These are phyloP conservation scores for Lagopus muta DNA, from an alignment of 2,113 vertebrate species.

Conservation along the genomic window DNA sequence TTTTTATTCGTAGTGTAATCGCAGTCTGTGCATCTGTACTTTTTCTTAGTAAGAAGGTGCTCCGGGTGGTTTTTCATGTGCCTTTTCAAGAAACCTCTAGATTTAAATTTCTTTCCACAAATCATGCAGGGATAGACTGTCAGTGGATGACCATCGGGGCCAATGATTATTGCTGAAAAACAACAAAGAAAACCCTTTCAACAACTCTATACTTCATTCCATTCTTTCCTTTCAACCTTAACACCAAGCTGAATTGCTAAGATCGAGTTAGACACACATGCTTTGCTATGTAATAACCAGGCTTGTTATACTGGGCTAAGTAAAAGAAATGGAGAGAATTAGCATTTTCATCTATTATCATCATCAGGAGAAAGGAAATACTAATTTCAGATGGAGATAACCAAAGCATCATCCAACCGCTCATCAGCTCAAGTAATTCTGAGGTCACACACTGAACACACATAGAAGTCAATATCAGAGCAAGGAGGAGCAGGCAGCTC, in stretches of 20 bases:
- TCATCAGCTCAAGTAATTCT: background rate
- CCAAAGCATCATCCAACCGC: background rate
- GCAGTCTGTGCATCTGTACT: constrained; percentile 98
- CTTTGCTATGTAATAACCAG: background rate
- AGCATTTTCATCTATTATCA: background rate
- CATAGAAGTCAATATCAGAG: rapidly evolving
- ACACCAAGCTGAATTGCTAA: background rate
- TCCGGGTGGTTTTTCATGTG: constrained; percentile 98
- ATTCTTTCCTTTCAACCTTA: background rate
- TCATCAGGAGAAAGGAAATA: background rate
- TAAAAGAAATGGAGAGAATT: background rate
- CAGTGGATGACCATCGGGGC: constrained; percentile 95
- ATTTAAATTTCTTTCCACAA: constrained; percentile 99
- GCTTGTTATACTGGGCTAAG: background rate
- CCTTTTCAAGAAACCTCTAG: constrained; percentile 95
- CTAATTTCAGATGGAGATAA: background rate
- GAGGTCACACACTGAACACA: background rate
- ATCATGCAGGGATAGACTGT: constrained; percentile 99
- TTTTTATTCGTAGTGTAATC: constrained; percentile 99
- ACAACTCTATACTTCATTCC: background rate
- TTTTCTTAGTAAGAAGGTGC: constrained; percentile 93
- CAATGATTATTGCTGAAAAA: constrained; percentile 94
- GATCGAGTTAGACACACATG: background rate
- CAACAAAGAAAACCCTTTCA: constrained; percentile 26
- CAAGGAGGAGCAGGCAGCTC: background rate